phyloP scores from a whole-genome alignment of 2,113 vertebrate genomes.

The Ceuthmochares aereus region DNA sequence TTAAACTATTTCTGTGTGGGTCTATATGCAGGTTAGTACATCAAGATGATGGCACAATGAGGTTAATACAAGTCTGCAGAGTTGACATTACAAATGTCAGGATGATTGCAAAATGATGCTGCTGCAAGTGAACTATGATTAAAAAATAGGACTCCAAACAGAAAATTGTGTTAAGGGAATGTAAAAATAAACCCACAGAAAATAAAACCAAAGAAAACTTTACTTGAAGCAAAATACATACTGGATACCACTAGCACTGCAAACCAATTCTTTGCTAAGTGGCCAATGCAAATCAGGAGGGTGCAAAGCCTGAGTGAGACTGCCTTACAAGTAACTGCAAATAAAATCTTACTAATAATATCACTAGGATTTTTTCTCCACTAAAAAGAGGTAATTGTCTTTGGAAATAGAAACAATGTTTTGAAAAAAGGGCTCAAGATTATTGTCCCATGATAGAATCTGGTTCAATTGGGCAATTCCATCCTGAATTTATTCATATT shows the following conservation, averaged over 20 bases:
- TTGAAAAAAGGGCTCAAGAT: background rate
- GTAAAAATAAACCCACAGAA: constrained; percentile 9
- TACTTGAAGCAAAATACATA: background rate
- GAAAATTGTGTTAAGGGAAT: background rate
- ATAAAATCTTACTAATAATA: background rate
- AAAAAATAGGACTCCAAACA: constrained; percentile 37
- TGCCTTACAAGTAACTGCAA: background rate
- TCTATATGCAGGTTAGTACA: constrained; percentile 45
- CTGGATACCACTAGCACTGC: background rate
- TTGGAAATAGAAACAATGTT: background rate
- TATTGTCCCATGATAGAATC: background rate
- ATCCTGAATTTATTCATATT: background rate
- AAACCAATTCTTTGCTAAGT: background rate
- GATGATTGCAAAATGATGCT: constrained; percentile 57
- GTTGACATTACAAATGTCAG: constrained; percentile 46
- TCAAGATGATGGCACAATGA: constrained; percentile 61
- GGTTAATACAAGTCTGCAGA: constrained; percentile 54
- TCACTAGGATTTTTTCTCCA: background rate
- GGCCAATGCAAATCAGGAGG: background rate
- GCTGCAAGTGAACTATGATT: constrained; percentile 31
- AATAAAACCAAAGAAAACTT: background rate
- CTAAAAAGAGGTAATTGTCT: background rate
- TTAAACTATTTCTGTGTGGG: constrained; percentile 44
- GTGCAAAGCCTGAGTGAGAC: background rate
- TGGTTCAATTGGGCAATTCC: background rate